Conservation (phyloP, 2,113 vertebrate genomes). For the Elaphurus davidianus region DNA sequence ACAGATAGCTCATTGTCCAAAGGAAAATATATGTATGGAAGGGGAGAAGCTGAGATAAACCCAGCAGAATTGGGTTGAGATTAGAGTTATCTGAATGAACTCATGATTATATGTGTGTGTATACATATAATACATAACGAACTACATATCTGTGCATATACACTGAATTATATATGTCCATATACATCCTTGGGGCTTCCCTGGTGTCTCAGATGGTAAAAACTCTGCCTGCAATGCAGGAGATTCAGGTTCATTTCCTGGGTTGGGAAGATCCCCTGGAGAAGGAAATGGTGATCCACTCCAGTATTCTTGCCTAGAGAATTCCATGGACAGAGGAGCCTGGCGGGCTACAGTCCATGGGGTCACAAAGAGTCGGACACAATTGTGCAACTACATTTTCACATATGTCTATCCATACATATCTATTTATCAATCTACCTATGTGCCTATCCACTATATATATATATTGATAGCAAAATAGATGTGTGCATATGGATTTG, state of each 20-base stretch:
- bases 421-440: not conserved
- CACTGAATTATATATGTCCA: not conserved
- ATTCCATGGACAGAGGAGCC: not conserved
- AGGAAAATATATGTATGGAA: conserved; percentile 19
- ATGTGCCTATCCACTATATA: not conserved
- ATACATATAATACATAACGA: not conserved
- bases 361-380: not conserved
- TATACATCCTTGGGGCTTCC: not conserved
- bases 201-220: not conserved
- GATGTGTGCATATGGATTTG: not conserved
- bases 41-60: not conserved
- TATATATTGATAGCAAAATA: not conserved
- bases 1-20: conserved; percentile 31
- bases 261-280: not conserved
- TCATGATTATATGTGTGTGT: not conserved
- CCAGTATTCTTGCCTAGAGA: not conserved
- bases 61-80: not conserved
- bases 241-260: not conserved
- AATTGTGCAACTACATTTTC: not conserved
- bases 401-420: not conserved
- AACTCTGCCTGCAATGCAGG: not conserved
- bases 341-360: not conserved
- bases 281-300: not conserved
- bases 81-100: not conserved
- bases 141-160: not conserved